These are phyloP conservation scores for Choloepus hoffmanni DNA, from an alignment of 2,113 vertebrate species.

Conservation along the genomic window DNA sequence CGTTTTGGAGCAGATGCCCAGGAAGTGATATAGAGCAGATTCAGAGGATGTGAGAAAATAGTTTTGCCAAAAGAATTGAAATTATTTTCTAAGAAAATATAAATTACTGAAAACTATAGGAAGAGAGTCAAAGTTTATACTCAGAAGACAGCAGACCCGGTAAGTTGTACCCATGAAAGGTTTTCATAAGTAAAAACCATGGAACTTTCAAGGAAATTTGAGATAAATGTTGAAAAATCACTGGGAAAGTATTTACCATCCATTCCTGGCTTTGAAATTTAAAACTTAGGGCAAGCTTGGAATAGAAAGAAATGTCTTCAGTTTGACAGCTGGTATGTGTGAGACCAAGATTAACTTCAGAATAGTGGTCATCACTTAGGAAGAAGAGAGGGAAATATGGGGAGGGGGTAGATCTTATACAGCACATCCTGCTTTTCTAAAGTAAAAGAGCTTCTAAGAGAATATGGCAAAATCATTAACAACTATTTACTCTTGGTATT, in stretches of 20 bases:
- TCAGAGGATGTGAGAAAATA: not conserved
- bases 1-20: not conserved
- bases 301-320: not conserved
- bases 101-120: not conserved
- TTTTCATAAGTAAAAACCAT: no score
- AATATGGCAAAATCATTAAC: not conserved
- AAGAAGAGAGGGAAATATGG: no score
- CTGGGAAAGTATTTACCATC: not conserved
- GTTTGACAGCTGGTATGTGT: not conserved
- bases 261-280: not conserved
- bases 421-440: not conserved
- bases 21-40: not conserved
- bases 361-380: no score
- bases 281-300: not conserved
- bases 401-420: not conserved
- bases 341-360: not conserved
- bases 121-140: not conserved
- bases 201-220: not conserved
- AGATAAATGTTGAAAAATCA: not conserved
- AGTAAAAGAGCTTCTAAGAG: not conserved
- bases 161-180: not conserved
- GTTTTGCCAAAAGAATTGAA: not conserved
- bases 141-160: not conserved
- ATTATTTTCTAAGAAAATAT: not conserved
- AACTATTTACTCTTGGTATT: not conserved